Percentiles rank a stretch among this genome's conserved stretches.
phyloP scores from a whole-genome alignment of 2,113 vertebrate genomes.

The Mormoops blainvillei region DNA sequence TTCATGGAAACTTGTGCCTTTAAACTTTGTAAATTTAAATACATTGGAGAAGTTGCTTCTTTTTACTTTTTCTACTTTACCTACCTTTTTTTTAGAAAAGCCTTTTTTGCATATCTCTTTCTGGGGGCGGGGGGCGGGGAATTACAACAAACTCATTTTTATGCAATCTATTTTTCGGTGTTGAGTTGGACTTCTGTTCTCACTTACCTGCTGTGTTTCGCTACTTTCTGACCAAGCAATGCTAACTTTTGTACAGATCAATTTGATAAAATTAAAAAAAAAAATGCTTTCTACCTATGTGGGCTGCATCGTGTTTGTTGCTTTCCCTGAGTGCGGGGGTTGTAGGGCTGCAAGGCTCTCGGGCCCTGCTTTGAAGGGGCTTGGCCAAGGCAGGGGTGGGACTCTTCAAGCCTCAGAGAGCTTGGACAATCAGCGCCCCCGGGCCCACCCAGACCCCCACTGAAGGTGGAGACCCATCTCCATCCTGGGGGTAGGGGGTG shows the following conservation, averaged over 20 bases:
- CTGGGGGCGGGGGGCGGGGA: slow-evolving; percentile 55
- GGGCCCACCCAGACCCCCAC: neutral
- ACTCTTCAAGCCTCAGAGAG: neutral
- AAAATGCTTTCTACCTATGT: slow-evolving; percentile 79
- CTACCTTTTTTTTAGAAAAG: slow-evolving; percentile 77
- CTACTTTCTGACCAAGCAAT: slow-evolving; percentile 89
- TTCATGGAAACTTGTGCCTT: slow-evolving; percentile 86
- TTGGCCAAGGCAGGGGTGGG: neutral
- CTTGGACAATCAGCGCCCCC: neutral
- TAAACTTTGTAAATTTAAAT: slow-evolving; percentile 81
- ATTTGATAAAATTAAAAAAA: slow-evolving; percentile 88
- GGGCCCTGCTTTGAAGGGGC: neutral
- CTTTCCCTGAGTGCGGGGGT: neutral
- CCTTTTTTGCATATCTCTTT: slow-evolving; percentile 66
- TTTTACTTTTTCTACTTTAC: slow-evolving; percentile 84
- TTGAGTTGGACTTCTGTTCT: slow-evolving; percentile 75
- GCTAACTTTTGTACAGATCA: slow-evolving; percentile 94
- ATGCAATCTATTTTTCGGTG: slow-evolving; percentile 80
- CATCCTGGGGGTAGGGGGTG: no score
- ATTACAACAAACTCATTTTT: slow-evolving; percentile 72
- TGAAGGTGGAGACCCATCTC: neutral
- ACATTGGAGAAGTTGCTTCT: slow-evolving; percentile 78
- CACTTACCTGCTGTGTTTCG: slow-evolving; percentile 85
- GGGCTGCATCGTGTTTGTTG: slow-evolving; percentile 59
- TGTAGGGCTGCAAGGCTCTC: neutral